Evolutionary conservation across 2,888 invertebrate species (phyloP).

Genomic region (Globia sparganii): DNA sequence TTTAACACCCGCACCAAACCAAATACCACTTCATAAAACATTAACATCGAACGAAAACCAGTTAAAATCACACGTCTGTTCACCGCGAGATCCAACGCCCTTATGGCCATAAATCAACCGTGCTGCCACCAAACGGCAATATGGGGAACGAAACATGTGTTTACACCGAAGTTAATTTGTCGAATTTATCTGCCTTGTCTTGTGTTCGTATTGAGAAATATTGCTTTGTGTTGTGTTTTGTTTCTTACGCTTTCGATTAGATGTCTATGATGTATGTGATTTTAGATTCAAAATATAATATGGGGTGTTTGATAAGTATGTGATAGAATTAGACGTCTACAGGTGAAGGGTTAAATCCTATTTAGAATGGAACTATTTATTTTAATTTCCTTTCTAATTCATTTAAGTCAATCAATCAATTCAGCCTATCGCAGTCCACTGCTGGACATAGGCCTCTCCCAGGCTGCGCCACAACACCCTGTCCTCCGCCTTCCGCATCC

Average conservation of each 20-base stretch:
- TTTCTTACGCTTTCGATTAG: constrained; percentile 66
- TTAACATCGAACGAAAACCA: constrained; percentile 69
- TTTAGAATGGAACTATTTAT: neutral
- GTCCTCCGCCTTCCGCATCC: too few relatives aligned
- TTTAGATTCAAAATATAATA: neutral
- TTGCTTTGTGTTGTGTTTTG: constrained; percentile 75
- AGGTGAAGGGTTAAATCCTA: constrained; percentile 4
- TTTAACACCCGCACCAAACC: constrained; percentile 35
- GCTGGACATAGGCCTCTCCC: too few relatives aligned
- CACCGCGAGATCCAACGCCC: constrained; percentile 76
- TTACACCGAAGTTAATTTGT: constrained; percentile 90
- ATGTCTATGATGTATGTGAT: constrained; percentile 36
- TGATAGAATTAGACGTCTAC: neutral
- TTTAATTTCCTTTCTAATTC: too few relatives aligned
- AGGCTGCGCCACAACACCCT: too few relatives aligned
- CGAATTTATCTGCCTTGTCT: constrained; percentile 89
- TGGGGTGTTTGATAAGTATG: too few relatives aligned
- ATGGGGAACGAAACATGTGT: constrained; percentile 90
- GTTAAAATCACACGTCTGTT: constrained; percentile 75
- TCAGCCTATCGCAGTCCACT: too few relatives aligned
- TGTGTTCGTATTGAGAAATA: constrained; percentile 87
- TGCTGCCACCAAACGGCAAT: constrained; percentile 88
- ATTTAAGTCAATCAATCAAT: too few relatives aligned
- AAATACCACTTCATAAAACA: constrained; percentile 66
- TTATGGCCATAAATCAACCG: constrained; percentile 86